Evolutionary conservation across 2,888 invertebrate species (phyloP), one percentile per base, ranked within the genome.

Genomic region (Dinocampus coccinellae): DNA sequence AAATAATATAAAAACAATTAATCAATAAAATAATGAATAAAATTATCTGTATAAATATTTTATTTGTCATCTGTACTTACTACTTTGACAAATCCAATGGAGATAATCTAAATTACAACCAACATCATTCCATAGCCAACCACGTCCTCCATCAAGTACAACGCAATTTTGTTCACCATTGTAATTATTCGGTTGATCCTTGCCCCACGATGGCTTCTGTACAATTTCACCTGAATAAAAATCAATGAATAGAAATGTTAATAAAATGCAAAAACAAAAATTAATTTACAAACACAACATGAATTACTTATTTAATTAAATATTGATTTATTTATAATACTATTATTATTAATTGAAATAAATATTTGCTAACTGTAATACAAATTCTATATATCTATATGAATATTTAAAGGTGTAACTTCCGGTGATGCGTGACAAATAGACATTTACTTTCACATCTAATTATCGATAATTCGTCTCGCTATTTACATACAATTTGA

Each of bases 81-180:
- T 92, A 90, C 95, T 94, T 89, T 96, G 95, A 88, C 97, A 97
- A 83, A 97, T 95, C 93, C 96, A 97, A 88, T 95, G 95, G 70
- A 97, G 90, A 83, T 97, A 97, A 88, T 97, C 97, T 72, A 97
- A 91, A 87, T 96, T 96, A 86, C 97, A 97, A 65, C 96, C 96
- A 26, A 97, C 96, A 87, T 97, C 97, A 87, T 97, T 97, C 97
- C 97, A 97, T 0, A 94, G 89, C 97, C 97, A 97, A 73, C 93
- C 92, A 62, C 96, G 90, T 0, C 95, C 96, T 0, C 97, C 97
- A 84, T 97, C 97, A 77, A 97, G 89, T 13, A 97, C 96, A n/a
- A 94, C 96, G 88, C 97, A 97, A 87, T 97, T 97, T 87, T 97
- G 97, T 82, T 97, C 96, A 0, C 97, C 96, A 85, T 97, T 97